Evolutionary conservation across 2,888 invertebrate species (phyloP).

Genomic region (Limnephilus lunatus): DNA sequence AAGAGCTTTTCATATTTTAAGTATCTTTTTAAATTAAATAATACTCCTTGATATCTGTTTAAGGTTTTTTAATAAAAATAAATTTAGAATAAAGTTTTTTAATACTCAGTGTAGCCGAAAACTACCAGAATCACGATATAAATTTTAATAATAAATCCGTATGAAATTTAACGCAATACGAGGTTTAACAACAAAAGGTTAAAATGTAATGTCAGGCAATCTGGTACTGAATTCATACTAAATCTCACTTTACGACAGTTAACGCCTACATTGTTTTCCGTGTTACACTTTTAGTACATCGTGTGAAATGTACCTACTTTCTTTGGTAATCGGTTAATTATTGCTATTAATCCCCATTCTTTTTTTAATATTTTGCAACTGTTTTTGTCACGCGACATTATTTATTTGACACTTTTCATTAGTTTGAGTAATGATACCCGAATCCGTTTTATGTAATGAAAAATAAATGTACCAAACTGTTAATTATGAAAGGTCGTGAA

Average conservation of each 20-base stretch:
- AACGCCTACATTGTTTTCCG: background rate
- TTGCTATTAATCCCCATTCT: background rate
- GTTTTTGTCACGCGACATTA: background rate
- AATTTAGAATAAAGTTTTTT: too few species aligned
- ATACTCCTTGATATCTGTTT: too few species aligned
- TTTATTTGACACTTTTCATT: background rate
- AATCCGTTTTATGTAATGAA: background rate
- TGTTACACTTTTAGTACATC: background rate
- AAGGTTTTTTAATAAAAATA: too few species aligned
- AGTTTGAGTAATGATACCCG: background rate
- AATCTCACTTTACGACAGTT: background rate
- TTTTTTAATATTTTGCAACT: background rate
- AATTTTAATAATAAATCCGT: too few species aligned
- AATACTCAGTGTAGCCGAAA: too few species aligned
- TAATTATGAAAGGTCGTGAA: background rate
- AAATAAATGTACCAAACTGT: background rate
- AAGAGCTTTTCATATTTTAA: too few species aligned
- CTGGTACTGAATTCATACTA: background rate
- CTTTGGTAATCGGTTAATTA: background rate
- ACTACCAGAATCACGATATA: too few species aligned
- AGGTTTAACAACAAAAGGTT: too few species aligned
- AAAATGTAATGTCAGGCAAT: too few species aligned
- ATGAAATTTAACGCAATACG: too few species aligned
- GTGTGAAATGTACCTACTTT: background rate
- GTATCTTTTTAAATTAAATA: too few species aligned